These are phyloP conservation scores for Morone chrysops DNA, from an alignment of 2,113 vertebrate genomes.

Conservation along the genomic window DNA sequence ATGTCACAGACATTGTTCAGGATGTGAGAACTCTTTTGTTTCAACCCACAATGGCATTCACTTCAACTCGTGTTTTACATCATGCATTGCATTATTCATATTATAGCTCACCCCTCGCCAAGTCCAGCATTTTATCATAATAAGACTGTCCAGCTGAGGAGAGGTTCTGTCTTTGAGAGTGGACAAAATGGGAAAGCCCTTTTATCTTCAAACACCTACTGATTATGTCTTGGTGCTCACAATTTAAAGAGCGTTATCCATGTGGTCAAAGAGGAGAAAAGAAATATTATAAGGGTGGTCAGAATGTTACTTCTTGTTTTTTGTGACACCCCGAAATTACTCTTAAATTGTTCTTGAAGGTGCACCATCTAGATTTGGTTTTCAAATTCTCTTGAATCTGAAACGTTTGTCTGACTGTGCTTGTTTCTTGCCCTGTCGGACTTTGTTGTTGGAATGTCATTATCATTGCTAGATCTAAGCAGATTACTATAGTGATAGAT, in stretches of 20 bases:
- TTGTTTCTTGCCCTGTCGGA: neutral
- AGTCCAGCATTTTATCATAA: conserved; percentile 26
- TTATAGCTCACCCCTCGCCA: neutral
- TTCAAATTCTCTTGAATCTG: neutral
- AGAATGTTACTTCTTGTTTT: conserved; percentile 7
- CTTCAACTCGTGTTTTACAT: conserved; percentile 3
- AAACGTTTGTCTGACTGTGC: neutral
- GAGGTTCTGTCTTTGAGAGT: conserved; percentile 9
- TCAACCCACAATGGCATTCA: conserved; percentile 18
- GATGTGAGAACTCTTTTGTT: conserved; percentile 46
- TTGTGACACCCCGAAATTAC: neutral
- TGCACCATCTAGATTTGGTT: neutral
- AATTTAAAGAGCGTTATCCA: conserved; percentile 5
- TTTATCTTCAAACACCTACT: conserved; percentile 23
- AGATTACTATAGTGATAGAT: neutral
- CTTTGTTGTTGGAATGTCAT: neutral
- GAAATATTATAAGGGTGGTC: neutral
- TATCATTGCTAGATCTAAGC: neutral
- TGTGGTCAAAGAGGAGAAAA: neutral
- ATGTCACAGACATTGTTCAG: conserved; percentile 50
- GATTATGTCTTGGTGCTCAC: conserved; percentile 3
- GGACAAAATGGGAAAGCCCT: neutral
- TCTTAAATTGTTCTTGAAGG: neutral
- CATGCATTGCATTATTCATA: conserved; percentile 37
- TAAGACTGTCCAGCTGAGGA: neutral